phyloP scores from a whole-genome alignment of 1,140 invertebrate genomes.

The Tetragnatha versicolor region DNA sequence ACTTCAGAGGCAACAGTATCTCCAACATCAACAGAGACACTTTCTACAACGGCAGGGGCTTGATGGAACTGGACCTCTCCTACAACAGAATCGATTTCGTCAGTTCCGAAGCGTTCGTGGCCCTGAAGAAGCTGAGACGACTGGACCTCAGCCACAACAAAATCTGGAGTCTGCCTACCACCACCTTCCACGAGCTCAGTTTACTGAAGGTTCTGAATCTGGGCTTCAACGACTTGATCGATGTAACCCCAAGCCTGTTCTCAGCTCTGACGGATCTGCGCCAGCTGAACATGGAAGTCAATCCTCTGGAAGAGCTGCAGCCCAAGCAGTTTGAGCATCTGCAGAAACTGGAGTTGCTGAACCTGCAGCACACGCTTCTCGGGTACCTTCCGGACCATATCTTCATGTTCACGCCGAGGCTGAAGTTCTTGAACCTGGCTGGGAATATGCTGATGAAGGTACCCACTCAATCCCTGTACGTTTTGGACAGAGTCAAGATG shows the following conservation, averaged over 20 bases:
- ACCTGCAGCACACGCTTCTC: conserved; percentile 37
- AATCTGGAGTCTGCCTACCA: conserved; percentile 31
- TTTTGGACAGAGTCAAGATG: conserved; percentile 4
- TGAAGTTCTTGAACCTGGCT: conserved; percentile 52
- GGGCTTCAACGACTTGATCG: conserved; percentile 46
- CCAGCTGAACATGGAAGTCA: conserved; percentile 39
- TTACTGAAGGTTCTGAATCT: conserved; percentile 32
- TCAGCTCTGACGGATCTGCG: background rate
- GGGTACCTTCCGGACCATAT: conserved; percentile 22
- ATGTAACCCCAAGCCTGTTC: conserved; percentile 24
- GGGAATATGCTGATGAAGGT: conserved; percentile 44
- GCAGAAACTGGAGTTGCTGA: conserved; percentile 29
- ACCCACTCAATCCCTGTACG: conserved; percentile 43
- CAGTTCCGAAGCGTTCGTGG: background rate
- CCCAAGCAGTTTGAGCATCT: conserved; percentile 36
- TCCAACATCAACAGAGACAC: conserved; percentile 4
- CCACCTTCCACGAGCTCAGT: background rate
- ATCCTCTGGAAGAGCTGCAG: conserved; percentile 47
- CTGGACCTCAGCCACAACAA: conserved; percentile 42
- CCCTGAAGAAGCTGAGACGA: background rate
- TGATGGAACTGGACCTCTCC: conserved; percentile 16
- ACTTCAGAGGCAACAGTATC: conserved; percentile 36
- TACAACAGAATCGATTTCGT: conserved; percentile 45
- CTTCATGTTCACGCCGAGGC: conserved; percentile 42
- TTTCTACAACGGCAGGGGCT: conserved; percentile 23